Conservation (phyloP, 2,888 invertebrate species). For the Glomeris marginata region DNA sequence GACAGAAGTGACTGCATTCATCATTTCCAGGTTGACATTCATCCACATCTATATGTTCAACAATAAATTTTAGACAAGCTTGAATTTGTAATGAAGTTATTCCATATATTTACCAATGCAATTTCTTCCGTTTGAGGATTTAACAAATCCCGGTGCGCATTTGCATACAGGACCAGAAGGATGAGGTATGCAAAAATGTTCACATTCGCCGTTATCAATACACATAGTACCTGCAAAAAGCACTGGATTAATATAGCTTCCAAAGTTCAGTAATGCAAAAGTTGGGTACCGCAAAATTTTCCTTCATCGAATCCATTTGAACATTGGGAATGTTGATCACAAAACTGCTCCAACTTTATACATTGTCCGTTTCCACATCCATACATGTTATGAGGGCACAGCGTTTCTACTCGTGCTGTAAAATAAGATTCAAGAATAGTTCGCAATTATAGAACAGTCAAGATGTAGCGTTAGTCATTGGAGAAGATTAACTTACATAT, state of each 20-base stretch:
- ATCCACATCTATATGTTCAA: conserved; percentile 24
- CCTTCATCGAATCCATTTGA: conserved; percentile 31
- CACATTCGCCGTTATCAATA: conserved; percentile 13
- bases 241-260: background rate
- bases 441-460: too few relatives aligned
- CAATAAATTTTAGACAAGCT: background rate
- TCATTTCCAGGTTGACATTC: conserved; percentile 34
- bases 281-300: conserved; percentile 2
- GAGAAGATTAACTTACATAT: too few relatives aligned
- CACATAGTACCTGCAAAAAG: conserved; percentile 8
- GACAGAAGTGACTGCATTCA: conserved; percentile 38
- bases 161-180: conserved; percentile 17
- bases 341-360: conserved; percentile 29
- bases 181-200: conserved; percentile 5
- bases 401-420: too few relatives aligned
- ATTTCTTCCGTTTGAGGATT: too few relatives aligned
- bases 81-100: background rate
- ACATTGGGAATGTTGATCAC: conserved; percentile 31
- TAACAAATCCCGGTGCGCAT: conserved; percentile 17
- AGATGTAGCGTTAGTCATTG: too few relatives aligned
- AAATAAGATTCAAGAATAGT: too few relatives aligned
- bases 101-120: too few relatives aligned
- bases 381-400: background rate
- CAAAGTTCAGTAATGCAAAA: background rate
- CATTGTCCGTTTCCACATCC: conserved; percentile 22